Evolutionary conservation across 64 coral and sea anemone genomes (phyloP), one percentile per base, ranked within the genome.

Genomic region (Stichodactyla mertensii): DNA sequence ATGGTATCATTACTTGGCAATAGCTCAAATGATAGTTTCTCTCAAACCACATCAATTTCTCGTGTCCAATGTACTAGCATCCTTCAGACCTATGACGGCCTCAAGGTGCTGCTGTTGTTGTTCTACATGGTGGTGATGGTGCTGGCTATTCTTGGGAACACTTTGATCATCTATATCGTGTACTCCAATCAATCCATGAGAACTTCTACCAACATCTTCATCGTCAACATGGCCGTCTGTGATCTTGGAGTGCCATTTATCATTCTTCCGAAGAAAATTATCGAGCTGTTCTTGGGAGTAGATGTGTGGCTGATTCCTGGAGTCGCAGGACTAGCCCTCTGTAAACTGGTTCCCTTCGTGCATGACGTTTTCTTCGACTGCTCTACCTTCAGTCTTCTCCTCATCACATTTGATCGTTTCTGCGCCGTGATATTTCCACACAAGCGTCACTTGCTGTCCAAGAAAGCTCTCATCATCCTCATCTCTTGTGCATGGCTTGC

Each of bases 131-230:
- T n/a, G n/a, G n/a, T n/a, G n/a, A 77, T 77, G n/a, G 31, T 23
- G 16, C 6, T 77, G 22, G 71, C 22, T 20, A 77, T 77, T 10
- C n/a, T 77, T 26, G 71, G 71, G 11, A 77, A 77, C 31, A 23
- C 31, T 27, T 45, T 77, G 22, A 77, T 77, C 71, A 77, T 77
- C n/a, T 77, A 77, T 45, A 77, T 77, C 24, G 71, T 77, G 22
- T 27, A 27, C n/a, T 27, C n/a, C n/a, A 77, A 77, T 10, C 18
- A 77, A 77, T n/a, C 71, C 6, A 9, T 77, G 71, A 23, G 71
- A 77, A 77, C 20, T 1, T 77, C 71, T 13, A 28, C 71, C 15
- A 77, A 77, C 31, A 23, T 77, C 20, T 77, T 27, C 13, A 23
- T 77, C 7, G 1, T 77, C 22, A 77, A 77, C 31, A 77, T 77